Base-by-base conservation (phyloP, 2,888 invertebrate species). In the Scaptomyza caliginosa region DNA sequence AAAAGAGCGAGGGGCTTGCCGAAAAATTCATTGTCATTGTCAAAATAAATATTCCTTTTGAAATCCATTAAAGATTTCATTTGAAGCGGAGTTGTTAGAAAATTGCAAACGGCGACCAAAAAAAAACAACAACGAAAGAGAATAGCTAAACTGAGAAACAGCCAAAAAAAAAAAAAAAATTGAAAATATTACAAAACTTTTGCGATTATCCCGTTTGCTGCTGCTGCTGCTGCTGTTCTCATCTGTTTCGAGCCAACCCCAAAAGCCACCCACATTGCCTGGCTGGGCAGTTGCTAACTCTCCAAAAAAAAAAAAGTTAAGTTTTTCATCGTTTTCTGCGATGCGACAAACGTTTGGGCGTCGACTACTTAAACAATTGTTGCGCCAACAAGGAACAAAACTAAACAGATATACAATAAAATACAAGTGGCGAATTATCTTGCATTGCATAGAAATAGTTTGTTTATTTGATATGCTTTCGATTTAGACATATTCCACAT, bases 31-130 rank as follows among this genome's bases (percentile, higher is more conserved):
- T 76, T 79, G 77, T 79, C 77, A 79, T 79, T 76, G 77, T 72
- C 77, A 79, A 79, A 79, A 76, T 79, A 79, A 79, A 77, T 79
- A 79, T 78, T 77, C 69, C 65, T 79, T 77, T 77, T 69, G 76
- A 79, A 76, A 76, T 76, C 79, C 76, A 76, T 76, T 76, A 79
- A 75, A 78, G 76, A 62, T 75, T 71, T 77, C 78, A 75, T 77
- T 75, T 62, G 69, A 64, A 59, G 77, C 63, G 74, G 77, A 74
- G 77, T 69, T 77, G 69, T 77, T 74, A 50, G 77, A 77, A 74
- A 74, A 74, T 65, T 65, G 68, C 74, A 77, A 74, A 74, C 76
- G 60, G 60, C 56, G 46, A 57, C 40, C 39, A 38, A 51, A 66
- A 72, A 48, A 58, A 55, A 50, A 39, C 32, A 24, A 24, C 2